These are phyloP conservation scores for Philereme transversata DNA, from an alignment of 2,888 invertebrate genomes.

Conservation along the genomic window DNA sequence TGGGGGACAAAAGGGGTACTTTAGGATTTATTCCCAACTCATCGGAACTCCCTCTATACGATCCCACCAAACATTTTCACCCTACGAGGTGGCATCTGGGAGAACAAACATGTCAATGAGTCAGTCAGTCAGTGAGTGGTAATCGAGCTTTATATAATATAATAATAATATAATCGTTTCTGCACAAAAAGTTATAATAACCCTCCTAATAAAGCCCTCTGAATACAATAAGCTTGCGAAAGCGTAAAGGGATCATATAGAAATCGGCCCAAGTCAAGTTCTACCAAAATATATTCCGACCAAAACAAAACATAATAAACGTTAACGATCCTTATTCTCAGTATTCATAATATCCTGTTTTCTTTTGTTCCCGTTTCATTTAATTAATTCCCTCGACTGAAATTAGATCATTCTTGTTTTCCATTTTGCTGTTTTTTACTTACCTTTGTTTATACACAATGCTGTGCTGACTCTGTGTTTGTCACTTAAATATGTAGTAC, in stretches of 20 bases:
- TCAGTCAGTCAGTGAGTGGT: too few relatives aligned
- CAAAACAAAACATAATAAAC: conserved; percentile 42
- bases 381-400: conserved; percentile 45
- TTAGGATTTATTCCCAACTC: too few relatives aligned
- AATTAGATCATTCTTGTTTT: conserved; percentile 46
- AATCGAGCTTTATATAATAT: too few relatives aligned
- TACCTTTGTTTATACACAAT: conserved; percentile 12
- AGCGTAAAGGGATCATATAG: conserved; percentile 10
- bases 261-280: conserved; percentile 14
- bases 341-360: conserved; percentile 42
- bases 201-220: conserved; percentile 12
- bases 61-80: too few relatives aligned
- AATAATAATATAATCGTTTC: conserved; percentile 2
- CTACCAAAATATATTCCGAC: conserved; percentile 9
- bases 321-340: conserved; percentile 41
- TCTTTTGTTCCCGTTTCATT: conserved; percentile 42
- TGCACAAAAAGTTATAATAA: conserved; percentile 6
- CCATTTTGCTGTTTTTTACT: conserved; percentile 27
- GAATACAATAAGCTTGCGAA: conserved; percentile 14
- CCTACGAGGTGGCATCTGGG: too few relatives aligned
- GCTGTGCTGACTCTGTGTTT: background rate
- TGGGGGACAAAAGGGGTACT: too few relatives aligned
- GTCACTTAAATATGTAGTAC: background rate
- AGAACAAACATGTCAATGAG: too few relatives aligned
- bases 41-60: too few relatives aligned